Evolutionary conservation across 2,888 invertebrate species (phyloP), one percentile per base, ranked within the genome.

Genomic region (Sturmia bella): DNA sequence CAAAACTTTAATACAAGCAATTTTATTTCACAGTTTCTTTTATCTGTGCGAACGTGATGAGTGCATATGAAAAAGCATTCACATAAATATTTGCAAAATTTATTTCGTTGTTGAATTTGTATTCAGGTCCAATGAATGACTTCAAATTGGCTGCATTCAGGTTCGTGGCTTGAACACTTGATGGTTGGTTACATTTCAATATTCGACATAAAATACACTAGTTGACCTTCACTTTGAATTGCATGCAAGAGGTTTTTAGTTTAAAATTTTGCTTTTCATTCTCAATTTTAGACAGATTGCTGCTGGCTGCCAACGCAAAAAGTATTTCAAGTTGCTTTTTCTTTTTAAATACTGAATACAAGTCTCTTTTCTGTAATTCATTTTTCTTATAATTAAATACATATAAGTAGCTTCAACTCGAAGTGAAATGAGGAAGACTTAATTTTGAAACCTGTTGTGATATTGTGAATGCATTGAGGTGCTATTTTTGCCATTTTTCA

Each of bases 201-300:
- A 79, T 52, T 52, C 27, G 52, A 66, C 17, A 57, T 37, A 32
- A 27, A 13, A 61, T 21, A 48, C 54, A 78, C 82, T 41, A 64
- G 82, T 82, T 70, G 74, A 78, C 82, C 82, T 82, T 82, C 82
- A 82, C 78, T 82, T 82, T 82, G 78, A 82, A 82, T 66, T 64
- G 57, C 72, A 79, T 39, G 39, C 66, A 73, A 79, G 78, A 82
- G 74, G 57, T 78, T 78, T 63, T 48, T n/a, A 73, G 39, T 27
- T 73, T 45, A 17, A 32, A n/a, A 24, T 45, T 66, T 56, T 57
- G 7, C 15, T 56, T 57, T 56, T 70, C 12, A 61, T 27, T 52
- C 54, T 27, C 19, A 48, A 24, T 41, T 76, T 68, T 21, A 56
- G 54, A 45, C 64, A 41, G 57, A 19, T 32, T 48, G 15, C 27